Base-by-base conservation (phyloP, 23 tunicate genomes). In the Halocynthia roretzi region DNA sequence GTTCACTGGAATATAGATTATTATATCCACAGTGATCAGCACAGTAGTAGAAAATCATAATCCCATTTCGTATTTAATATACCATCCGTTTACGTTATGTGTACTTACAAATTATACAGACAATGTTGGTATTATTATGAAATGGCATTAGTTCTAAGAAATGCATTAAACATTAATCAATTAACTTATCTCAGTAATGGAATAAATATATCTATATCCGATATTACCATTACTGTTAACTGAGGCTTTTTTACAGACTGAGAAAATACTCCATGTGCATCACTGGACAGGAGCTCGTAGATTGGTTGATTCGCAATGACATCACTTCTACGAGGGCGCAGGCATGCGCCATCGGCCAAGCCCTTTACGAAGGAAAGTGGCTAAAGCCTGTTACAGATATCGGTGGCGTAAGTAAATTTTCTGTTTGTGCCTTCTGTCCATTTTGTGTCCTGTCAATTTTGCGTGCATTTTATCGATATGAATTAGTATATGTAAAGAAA, bases 311-410 rank as follows among this genome's bases (percentile, higher is more conserved):
- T 2, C 58, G 40, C 14, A 72, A 82, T 55, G 75, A 82, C 10
- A 48, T 80, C 17, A 61, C 87, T 19, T 53, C 70, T 50, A 75
- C 78, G 2, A 82, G 88, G 63, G 83, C 79, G 22, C 98, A 92
- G 67, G 98, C 85, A 40, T 75, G 92, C 56, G 80, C 69, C 8
- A 83, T 92, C 20, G 85, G 92, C 6, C 98, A 92, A 53, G 98
- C 92, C 7, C 76, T 92, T 48, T 75, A 80, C 56, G 87, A 92
- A 50, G 83, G 82, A 22, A 80, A 85, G 77, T 86, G 80, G 82
- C 67, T 92, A 6, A 77, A 80, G 75, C 71, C 82, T 53, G 82
- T 86, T 5, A 60, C 67, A 10, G 92, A 86, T 67, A 54, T 52
- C 11, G 78, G 62, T 6, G 78, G 78, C 10, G 49, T 74, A 74